Evolutionary conservation across 2,797 vertebrate genomes (phyloP).

Genomic region (Neosilurus mollespiculum): DNA sequence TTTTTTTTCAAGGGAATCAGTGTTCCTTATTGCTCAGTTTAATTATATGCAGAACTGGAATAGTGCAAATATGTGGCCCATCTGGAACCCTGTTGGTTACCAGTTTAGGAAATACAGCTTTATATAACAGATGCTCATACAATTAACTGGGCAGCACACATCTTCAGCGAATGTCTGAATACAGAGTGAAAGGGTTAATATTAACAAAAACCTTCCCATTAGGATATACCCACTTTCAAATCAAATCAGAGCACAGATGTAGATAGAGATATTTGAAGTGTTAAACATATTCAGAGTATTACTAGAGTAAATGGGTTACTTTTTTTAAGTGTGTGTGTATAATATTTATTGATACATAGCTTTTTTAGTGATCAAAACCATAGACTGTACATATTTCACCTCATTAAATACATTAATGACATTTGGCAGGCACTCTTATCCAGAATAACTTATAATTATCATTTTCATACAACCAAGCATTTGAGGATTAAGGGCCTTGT

Average conservation of each 20-base stretch:
- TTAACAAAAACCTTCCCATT: background rate
- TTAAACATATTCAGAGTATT: background rate
- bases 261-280: background rate
- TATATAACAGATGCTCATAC: background rate
- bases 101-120: slow-evolving; percentile 16
- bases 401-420: too few relatives aligned
- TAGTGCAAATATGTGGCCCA: background rate
- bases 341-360: background rate
- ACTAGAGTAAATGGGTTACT: background rate
- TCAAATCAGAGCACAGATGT: background rate
- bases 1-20: background rate
- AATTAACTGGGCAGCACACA: background rate
- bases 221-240: background rate
- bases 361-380: background rate
- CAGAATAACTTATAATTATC: too few relatives aligned
- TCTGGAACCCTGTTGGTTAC: background rate
- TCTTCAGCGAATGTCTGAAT: background rate
- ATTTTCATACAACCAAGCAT: too few relatives aligned
- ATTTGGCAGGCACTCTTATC: too few relatives aligned
- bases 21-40: background rate
- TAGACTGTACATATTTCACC: background rate
- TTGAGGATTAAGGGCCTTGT: too few relatives aligned
- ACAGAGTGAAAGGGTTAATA: background rate
- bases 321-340: background rate
- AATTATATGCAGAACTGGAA: background rate